phyloP scores from a whole-genome alignment of 2,888 invertebrate genomes.

The Pheosia tremula region DNA sequence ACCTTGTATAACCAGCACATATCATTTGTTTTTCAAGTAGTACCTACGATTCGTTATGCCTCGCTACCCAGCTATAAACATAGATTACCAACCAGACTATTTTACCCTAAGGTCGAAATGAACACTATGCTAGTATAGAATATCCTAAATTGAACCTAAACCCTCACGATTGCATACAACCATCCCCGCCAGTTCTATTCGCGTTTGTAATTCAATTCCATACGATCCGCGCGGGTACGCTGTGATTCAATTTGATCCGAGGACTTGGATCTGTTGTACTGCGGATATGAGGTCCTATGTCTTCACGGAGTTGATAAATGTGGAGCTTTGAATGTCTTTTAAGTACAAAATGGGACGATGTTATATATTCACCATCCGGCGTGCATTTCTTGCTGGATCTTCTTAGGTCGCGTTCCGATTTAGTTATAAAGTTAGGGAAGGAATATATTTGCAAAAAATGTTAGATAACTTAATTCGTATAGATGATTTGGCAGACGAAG shows the following conservation, averaged over 20 bases:
- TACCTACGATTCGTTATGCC: no score
- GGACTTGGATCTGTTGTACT: constrained; percentile 1
- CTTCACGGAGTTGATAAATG: neutral
- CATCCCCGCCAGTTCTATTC: neutral
- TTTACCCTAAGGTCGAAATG: neutral
- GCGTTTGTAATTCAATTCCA: constrained; percentile 8
- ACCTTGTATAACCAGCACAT: no score
- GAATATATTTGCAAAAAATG: no score
- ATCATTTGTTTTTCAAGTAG: no score
- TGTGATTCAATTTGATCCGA: constrained; percentile 8
- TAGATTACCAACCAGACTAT: neutral
- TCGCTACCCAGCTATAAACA: no score
- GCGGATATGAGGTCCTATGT: constrained; percentile 4
- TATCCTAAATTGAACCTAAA: neutral
- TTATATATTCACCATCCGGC: neutral
- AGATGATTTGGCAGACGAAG: no score
- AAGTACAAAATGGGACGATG: neutral
- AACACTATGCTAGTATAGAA: neutral
- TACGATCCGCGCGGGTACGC: constrained; percentile 3
- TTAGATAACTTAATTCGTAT: no score
- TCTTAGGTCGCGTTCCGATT: no score
- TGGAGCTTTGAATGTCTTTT: neutral
- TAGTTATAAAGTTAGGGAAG: no score
- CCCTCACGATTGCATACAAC: constrained; percentile 2
- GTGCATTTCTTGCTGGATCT: no score